A percentile compares a stretch with the other conserved stretches of the same genome.
phyloP scores from a whole-genome alignment of 1,140 invertebrate species.

The Helicorthomorpha holstii region DNA sequence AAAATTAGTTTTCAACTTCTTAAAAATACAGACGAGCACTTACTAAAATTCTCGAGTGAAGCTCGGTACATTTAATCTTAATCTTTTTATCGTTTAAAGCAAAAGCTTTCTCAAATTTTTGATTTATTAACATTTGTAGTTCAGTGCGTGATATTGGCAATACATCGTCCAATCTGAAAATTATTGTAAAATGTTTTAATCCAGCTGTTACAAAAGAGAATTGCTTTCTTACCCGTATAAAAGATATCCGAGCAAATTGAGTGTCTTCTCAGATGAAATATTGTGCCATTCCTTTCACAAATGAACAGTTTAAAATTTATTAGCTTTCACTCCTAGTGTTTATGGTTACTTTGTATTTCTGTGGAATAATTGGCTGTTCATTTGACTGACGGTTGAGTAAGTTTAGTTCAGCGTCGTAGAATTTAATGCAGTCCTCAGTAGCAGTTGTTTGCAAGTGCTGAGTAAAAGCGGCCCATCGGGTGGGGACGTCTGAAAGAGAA shows the following conservation, averaged over 20 bases:
- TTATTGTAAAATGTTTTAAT: neutral
- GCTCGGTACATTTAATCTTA: neutral
- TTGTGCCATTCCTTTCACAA: neutral
- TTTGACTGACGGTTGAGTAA: constrained; percentile 4
- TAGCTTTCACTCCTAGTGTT: neutral
- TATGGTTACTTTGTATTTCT: neutral
- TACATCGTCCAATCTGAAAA: constrained; percentile 5
- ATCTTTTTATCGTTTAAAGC: constrained; percentile 10
- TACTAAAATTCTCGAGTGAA: constrained; percentile 5
- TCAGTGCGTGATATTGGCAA: neutral
- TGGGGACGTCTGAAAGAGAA: constrained; percentile 14
- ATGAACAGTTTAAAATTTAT: neutral
- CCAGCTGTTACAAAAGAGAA: neutral
- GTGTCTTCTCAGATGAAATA: neutral
- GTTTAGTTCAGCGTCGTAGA: constrained; percentile 12
- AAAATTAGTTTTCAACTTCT: neutral
- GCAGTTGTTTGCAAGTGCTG: constrained; percentile 12
- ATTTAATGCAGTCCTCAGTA: constrained; percentile 13
- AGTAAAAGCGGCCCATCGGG: constrained; percentile 14
- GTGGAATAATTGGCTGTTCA: constrained; percentile 1
- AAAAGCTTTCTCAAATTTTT: neutral
- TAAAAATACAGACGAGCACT: neutral
- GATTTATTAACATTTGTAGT: neutral
- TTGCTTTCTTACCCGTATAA: constrained; percentile 1
- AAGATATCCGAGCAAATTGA: constrained; percentile 5